phyloP scores from a whole-genome alignment of 1,140 invertebrate genomes.

The Drosophila kepulauana region DNA sequence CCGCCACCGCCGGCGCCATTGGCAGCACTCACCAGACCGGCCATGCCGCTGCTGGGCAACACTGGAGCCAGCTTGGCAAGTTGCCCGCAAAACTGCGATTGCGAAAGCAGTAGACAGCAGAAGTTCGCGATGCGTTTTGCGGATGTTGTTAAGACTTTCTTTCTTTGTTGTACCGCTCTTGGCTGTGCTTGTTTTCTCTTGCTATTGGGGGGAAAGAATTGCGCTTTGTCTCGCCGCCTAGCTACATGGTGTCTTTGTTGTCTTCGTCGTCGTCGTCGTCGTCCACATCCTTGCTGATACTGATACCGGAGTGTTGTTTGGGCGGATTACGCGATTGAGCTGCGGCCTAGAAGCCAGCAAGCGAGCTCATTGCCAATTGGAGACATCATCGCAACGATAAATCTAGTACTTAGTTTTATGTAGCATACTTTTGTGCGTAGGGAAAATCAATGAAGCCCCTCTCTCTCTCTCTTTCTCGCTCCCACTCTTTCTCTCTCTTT shows the following conservation, averaged over 20 bases:
- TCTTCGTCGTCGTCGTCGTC: constrained; percentile 28
- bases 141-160: neutral
- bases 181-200: neutral
- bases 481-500: no score
- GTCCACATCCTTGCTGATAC: constrained; percentile 36
- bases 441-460: constrained; percentile 75
- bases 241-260: constrained; percentile 54
- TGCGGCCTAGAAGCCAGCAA: constrained; percentile 10
- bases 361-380: constrained; percentile 21
- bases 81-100: constrained; percentile 7
- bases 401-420: constrained; percentile 33
- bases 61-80: constrained; percentile 78
- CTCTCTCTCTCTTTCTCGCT: constrained; percentile 5
- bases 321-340: constrained; percentile 22
- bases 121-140: neutral
- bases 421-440: constrained; percentile 74
- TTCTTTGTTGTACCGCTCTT: constrained; percentile 26
- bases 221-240: constrained; percentile 28
- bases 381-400: constrained; percentile 24
- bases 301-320: constrained; percentile 21
- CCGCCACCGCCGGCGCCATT: constrained; percentile 32
- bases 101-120: no score
- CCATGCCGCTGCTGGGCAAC: constrained; percentile 73
- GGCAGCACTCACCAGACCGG: constrained; percentile 61
- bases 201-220: constrained; percentile 12